These are phyloP conservation scores for Chrysogorgia sp. DNA, from an alignment of 92 coral and sea anemone genomes.

Conservation along the genomic window DNA sequence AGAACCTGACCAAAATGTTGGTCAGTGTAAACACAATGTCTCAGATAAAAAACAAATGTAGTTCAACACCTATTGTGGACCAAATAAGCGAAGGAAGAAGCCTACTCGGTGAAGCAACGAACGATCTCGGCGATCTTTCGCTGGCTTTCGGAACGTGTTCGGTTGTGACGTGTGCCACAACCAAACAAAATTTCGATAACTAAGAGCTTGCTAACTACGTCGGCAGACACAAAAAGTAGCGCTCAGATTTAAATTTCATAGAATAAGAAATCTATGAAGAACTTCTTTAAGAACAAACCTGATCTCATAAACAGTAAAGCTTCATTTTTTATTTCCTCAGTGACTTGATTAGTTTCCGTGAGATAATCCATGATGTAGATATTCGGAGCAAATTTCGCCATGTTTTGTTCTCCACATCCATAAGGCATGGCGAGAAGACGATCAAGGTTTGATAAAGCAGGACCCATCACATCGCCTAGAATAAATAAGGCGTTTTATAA, in stretches of 20 bases:
- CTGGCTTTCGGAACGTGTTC: too few relatives aligned
- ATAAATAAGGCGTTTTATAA: neutral
- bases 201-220: too few relatives aligned
- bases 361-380: slow-evolving; percentile 51
- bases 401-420: slow-evolving; percentile 56
- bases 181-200: too few relatives aligned
- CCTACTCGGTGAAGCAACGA: too few relatives aligned
- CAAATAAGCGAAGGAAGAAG: too few relatives aligned
- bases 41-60: too few relatives aligned
- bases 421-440: slow-evolving; percentile 37
- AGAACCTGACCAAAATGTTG: too few relatives aligned
- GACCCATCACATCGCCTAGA: slow-evolving; percentile 54
- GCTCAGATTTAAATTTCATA: neutral
- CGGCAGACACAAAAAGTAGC: too few relatives aligned
- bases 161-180: too few relatives aligned
- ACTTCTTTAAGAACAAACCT: slow-evolving; percentile 11
- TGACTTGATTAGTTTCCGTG: slow-evolving; percentile 37
- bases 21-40: too few relatives aligned
- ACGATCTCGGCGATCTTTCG: too few relatives aligned
- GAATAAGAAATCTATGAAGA: neutral
- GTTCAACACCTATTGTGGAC: too few relatives aligned
- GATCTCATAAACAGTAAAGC: slow-evolving; percentile 42
- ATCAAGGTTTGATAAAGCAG: slow-evolving; percentile 45
- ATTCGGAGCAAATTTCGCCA: slow-evolving; percentile 57
- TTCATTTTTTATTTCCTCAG: slow-evolving; percentile 15